Conservation (phyloP, 2,888 invertebrate species). For the Tetropium fuscum region DNA sequence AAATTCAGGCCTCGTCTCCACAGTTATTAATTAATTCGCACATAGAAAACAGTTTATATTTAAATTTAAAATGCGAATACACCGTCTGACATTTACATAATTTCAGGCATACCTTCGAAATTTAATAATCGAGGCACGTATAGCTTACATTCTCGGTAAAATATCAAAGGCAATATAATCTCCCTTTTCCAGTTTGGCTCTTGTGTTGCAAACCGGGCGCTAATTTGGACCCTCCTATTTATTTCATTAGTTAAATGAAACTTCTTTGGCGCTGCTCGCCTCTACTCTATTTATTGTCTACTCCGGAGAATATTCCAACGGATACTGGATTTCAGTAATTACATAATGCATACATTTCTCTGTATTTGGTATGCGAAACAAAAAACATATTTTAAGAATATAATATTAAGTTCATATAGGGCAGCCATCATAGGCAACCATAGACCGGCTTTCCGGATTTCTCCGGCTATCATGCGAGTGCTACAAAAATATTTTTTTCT, state of each 20-base stretch:
- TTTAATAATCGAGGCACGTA: conserved; percentile 58
- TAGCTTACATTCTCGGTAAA: conserved; percentile 53
- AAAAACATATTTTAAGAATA: no score
- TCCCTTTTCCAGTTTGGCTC: conserved; percentile 47
- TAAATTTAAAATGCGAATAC: conserved; percentile 22
- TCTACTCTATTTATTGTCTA: conserved; percentile 52
- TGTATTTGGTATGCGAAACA: no score
- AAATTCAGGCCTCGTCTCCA: conserved; percentile 8
- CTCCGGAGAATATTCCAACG: no score
- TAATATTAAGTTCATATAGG: no score
- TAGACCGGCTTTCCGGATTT: no score
- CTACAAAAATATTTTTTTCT: no score
- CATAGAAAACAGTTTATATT: conserved; percentile 28
- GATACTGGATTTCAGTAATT: no score
- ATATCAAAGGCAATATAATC: conserved; percentile 56
- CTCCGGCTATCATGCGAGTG: no score
- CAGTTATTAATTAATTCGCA: conserved; percentile 23
- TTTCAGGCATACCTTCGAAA: conserved; percentile 52
- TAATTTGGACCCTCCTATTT: conserved; percentile 60
- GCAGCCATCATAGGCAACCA: no score
- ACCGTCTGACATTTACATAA: conserved; percentile 49
- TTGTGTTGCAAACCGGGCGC: conserved; percentile 59
- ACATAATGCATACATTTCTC: no score
- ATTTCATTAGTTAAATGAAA: conserved; percentile 61
- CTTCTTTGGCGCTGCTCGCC: conserved; percentile 57